Base-by-base conservation (phyloP, 2,113 vertebrate species). In the Sakesphorus luctuosus region DNA sequence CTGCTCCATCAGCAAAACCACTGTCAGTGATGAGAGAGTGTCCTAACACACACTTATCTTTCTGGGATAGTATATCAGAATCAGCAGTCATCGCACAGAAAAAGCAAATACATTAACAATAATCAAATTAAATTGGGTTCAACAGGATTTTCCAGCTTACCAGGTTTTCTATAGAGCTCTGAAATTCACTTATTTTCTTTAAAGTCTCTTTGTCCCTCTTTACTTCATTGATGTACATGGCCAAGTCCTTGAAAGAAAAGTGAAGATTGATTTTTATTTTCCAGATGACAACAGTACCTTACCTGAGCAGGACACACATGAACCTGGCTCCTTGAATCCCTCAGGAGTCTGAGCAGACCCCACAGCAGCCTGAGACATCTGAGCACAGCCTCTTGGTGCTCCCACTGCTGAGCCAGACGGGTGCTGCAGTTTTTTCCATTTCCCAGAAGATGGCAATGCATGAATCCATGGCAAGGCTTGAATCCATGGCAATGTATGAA, bases 171-270 rank as follows among this genome's bases (percentile, higher is more conserved):
- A 99, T 99, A 6, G 98, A 99, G 76, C 98, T 99, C 98, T 99
- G 99, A 91, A 99, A 99, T 94, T 99, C 99, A 31, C 99, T 98
- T 88, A 99, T 99, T 93, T 99, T 99, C 98, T 99, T 99, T 93
- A 99, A 94, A 3, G 99, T 99, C 96, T 99, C 99, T 28, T 99
- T 99, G 97, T 99, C 99, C 86, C 99, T 98, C 91, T 99, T 99
- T 16, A 99, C 99, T 86, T 99, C 99, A 1, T 99, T 99, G 95
- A 99, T 99, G 96, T 99, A 99, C 99, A 99, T 99, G 25, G 99
- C 99, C 98, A 99, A 95, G 97, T 99, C 99, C 99, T 99, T 63
- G 9, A 84, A 87, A 78, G 24, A 59, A 53, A 87, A 79, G 29
- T 0, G 13, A 55, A 47, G 0, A 9, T 2, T 23, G 21, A 14